A percentile compares a stretch with the other conserved stretches of the same genome.
These are phyloP conservation scores for Hydropotes inermis DNA, from an alignment of 2,113 vertebrate species.

Conservation along the genomic window DNA sequence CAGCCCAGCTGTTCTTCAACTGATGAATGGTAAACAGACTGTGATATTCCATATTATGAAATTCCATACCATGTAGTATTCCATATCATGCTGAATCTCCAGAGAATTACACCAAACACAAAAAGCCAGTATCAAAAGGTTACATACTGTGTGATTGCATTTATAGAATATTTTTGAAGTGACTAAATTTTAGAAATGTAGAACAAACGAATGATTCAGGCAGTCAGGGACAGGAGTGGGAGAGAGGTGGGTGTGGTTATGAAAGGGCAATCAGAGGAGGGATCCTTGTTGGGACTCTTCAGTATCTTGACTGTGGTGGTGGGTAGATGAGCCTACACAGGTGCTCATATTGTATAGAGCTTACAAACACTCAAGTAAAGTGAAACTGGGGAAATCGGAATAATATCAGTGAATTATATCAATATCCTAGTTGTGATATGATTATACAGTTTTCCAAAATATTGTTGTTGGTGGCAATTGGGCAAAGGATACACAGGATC, in stretches of 20 bases:
- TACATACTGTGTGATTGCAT: background rate
- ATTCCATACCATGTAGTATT: background rate
- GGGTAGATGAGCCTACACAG: background rate
- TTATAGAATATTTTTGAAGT: background rate
- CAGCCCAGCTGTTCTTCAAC: background rate
- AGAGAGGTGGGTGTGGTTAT: background rate
- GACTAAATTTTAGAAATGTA: background rate
- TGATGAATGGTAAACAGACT: conserved; percentile 1
- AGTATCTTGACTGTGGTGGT: background rate
- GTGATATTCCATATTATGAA: background rate
- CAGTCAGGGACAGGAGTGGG: background rate
- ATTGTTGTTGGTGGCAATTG: background rate
- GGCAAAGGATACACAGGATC: background rate
- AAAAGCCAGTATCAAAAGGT: background rate
- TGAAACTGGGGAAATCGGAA: background rate
- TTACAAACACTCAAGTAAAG: background rate
- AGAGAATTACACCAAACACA: background rate
- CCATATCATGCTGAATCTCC: background rate
- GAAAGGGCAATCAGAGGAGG: background rate
- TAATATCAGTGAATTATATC: background rate
- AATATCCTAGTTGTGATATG: background rate
- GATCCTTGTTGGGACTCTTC: background rate
- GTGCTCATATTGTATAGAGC: background rate
- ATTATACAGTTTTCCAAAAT: background rate
- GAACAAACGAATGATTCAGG: background rate